Conservation (phyloP, 2,888 invertebrate genomes). For the Drosophila parthenogenetica region DNA sequence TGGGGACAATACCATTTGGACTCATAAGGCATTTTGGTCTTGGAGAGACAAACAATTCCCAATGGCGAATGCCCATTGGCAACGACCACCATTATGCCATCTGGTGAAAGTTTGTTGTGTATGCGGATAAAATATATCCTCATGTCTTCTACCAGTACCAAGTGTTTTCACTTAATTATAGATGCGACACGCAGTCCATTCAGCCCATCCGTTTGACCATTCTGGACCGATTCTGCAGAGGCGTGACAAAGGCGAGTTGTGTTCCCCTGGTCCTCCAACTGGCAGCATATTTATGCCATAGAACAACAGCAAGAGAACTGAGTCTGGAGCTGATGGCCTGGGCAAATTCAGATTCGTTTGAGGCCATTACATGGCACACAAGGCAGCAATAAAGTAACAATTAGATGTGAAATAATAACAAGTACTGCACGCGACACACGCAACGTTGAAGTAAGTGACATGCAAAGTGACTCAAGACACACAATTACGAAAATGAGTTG, state of each 20-base stretch:
- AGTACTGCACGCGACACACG: conserved; percentile 31
- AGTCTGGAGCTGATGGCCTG: conserved; percentile 34
- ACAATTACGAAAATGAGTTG: background rate
- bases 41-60: conserved; percentile 22
- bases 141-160: conserved; percentile 13
- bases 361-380: conserved; percentile 41
- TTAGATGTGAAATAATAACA: conserved; percentile 61
- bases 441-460: conserved; percentile 15
- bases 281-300: conserved; percentile 56
- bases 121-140: conserved; percentile 55
- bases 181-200: conserved; percentile 72
- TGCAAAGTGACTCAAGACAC: conserved; percentile 20
- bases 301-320: conserved; percentile 1
- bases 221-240: conserved; percentile 18
- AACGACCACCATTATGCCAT: background rate
- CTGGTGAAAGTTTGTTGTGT: conserved; percentile 36
- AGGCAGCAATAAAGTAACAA: conserved; percentile 71
- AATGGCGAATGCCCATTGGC: conserved; percentile 31
- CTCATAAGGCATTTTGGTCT: conserved; percentile 30
- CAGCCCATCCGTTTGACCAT: conserved; percentile 37
- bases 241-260: conserved; percentile 31
- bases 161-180: conserved; percentile 76
- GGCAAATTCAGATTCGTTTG: conserved; percentile 32
- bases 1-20: background rate
- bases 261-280: conserved; percentile 14